These are phyloP conservation scores for Phataginus tricuspis DNA, from an alignment of 2,797 vertebrate species.

Conservation along the genomic window DNA sequence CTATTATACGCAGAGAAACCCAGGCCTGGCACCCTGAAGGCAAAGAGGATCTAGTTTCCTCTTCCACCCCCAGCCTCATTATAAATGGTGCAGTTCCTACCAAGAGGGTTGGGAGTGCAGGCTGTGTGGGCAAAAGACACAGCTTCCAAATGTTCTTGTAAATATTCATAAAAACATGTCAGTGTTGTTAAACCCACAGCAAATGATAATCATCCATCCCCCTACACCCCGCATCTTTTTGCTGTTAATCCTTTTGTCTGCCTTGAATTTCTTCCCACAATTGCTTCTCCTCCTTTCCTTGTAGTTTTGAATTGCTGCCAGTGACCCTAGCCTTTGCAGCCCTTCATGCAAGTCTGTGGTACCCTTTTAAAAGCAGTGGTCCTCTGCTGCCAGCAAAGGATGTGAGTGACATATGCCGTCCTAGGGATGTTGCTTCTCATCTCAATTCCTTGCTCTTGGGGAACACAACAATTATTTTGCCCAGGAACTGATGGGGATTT, in stretches of 20 bases:
- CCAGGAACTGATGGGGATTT: slow-evolving; percentile 85
- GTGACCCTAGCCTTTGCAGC: slow-evolving; percentile 73
- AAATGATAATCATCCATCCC: slow-evolving; percentile 69
- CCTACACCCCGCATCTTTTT: slow-evolving; percentile 72
- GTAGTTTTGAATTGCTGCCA: slow-evolving; percentile 76
- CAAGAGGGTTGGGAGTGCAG: slow-evolving; percentile 72
- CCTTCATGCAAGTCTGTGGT: slow-evolving; percentile 75
- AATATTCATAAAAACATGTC: slow-evolving; percentile 77
- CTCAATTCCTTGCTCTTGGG: slow-evolving; percentile 82
- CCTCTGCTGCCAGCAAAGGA: slow-evolving; percentile 77
- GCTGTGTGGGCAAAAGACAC: slow-evolving; percentile 80
- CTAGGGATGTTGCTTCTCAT: slow-evolving; percentile 77
- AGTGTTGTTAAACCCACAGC: slow-evolving; percentile 69
- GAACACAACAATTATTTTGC: slow-evolving; percentile 85
- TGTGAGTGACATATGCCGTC: slow-evolving; percentile 76
- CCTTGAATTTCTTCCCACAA: slow-evolving; percentile 78
- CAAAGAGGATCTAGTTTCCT: slow-evolving; percentile 46
- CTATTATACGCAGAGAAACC: slow-evolving; percentile 17
- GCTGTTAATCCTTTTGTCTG: slow-evolving; percentile 77
- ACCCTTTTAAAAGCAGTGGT: slow-evolving; percentile 82
- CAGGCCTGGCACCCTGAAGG: slow-evolving; percentile 61
- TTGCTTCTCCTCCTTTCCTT: slow-evolving; percentile 67
- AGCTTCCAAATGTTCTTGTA: slow-evolving; percentile 81
- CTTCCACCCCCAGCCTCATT: slow-evolving; percentile 63
- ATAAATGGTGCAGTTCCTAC: slow-evolving; percentile 69